Evolutionary conservation across 2,797 vertebrate species (phyloP).

Genomic region (Pagetopsis macropterus): DNA sequence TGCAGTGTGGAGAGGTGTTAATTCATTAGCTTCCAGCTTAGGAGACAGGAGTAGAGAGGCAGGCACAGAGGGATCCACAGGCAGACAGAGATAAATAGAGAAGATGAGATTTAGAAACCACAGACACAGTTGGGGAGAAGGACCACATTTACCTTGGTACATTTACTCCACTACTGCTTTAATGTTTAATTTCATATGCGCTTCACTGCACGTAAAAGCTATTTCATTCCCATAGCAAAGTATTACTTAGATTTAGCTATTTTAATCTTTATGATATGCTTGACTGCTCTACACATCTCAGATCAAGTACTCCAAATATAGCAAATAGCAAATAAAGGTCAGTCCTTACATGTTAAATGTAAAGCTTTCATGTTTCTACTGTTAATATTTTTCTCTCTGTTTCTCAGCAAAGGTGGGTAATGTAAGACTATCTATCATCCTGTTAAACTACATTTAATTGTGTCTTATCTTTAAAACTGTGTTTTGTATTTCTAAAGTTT

Average conservation of each 20-base stretch:
- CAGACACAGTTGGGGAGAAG: slow-evolving; percentile 10
- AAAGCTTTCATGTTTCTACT: neutral
- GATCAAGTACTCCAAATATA: neutral
- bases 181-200: slow-evolving; percentile 6
- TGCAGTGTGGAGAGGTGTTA: slow-evolving; percentile 50
- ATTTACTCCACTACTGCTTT: slow-evolving; percentile 14
- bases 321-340: slow-evolving; percentile 1
- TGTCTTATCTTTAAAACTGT: neutral
- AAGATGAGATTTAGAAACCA: slow-evolving; percentile 33
- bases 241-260: neutral
- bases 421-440: slow-evolving; percentile 13
- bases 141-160: neutral
- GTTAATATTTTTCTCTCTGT: slow-evolving; percentile 9
- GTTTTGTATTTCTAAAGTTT: slow-evolving; percentile 3
- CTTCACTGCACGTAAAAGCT: slow-evolving; percentile 4
- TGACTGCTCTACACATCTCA: neutral
- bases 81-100: slow-evolving; percentile 58
- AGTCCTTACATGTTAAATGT: neutral
- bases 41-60: slow-evolving; percentile 35
- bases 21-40: slow-evolving; percentile 63
- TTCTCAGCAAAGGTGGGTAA: slow-evolving; percentile 7
- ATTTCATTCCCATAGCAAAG: neutral
- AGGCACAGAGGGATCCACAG: slow-evolving; percentile 49
- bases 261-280: neutral
- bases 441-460: slow-evolving; percentile 21